phyloP scores from a whole-genome alignment of 2,888 invertebrate genomes.

The Autographa gamma region DNA sequence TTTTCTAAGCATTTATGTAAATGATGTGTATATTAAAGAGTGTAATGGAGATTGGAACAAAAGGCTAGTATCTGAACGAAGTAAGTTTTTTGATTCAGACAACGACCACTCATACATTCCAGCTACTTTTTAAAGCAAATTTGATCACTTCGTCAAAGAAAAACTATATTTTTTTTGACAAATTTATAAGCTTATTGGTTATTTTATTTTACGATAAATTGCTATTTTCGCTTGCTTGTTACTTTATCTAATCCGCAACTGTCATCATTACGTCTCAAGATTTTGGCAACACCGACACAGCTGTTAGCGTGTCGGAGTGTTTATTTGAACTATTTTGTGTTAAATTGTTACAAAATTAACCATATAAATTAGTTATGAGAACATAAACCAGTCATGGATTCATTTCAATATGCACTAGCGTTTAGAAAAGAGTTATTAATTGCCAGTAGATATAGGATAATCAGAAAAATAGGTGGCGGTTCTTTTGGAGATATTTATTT shows the following conservation, averaged over 20 bases:
- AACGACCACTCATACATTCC: too few relatives aligned
- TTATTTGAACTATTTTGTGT: constrained; percentile 58
- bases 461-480: constrained; percentile 98
- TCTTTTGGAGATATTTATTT: constrained; percentile 99
- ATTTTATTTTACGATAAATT: neutral
- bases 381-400: constrained; percentile 48
- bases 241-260: neutral
- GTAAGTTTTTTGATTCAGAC: too few relatives aligned
- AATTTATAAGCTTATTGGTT: too few relatives aligned
- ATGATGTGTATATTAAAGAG: too few relatives aligned
- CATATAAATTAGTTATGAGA: constrained; percentile 35
- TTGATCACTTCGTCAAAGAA: too few relatives aligned
- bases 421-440: constrained; percentile 60
- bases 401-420: constrained; percentile 60
- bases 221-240: neutral
- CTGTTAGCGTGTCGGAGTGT: constrained; percentile 59
- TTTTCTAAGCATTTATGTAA: too few relatives aligned
- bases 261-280: constrained; percentile 8
- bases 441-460: constrained; percentile 94
- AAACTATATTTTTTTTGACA: too few relatives aligned
- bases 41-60: too few relatives aligned
- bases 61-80: too few relatives aligned
- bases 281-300: constrained; percentile 53
- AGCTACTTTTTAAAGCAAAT: too few relatives aligned
- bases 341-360: constrained; percentile 51